Evolutionary conservation across 2,888 invertebrate genomes (phyloP), one percentile per base, ranked within the genome.

Genomic region (Auanema freiburgensis): DNA sequence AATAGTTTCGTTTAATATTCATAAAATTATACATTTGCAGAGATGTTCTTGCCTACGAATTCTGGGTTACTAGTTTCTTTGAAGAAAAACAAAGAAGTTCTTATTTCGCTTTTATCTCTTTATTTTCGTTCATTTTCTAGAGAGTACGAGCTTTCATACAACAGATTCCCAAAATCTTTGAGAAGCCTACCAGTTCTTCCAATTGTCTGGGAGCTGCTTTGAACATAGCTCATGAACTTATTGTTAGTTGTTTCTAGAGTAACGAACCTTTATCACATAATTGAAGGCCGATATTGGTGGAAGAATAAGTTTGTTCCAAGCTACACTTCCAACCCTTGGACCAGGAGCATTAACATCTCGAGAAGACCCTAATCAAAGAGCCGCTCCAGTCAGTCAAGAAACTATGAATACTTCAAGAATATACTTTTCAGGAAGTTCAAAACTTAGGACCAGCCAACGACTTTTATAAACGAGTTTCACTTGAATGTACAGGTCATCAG

Each of bases 401-500:
- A 55, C 25, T 2, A n/a, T 23, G n/a, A 50, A 50, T 50, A 50
- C 57, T 46, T 16, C 24, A 21, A 0, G 11, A 2, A 12, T 49
- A 1, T 21, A 8, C 12, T 41, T 62, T 73, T 25, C 77, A 86
- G 84, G 93, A 93, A 71, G 90, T 85, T 14, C 89, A 90, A 0
- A 91, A 93, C 83, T 86, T 96, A 69, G 93, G 92, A 85, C 96
- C 98, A 0, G 92, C 93, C 2, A 96, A 92, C 1, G 98, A 98
- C 85, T 99, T 96, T 87, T 94, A 94, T 87, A 98, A 98, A 87
- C 90, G 93, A 53, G 86, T 94, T 41, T 94, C 98, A 0, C 85
- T 98, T 55, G 96, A 98, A 85, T 97, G 96, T 85, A 94, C 93
- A 76, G 93, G 92, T 0, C 65, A 72, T n/a, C 81, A 81, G 56